phyloP scores from a whole-genome alignment of 2,113 vertebrate species.

The Sapayoa aenigma region DNA sequence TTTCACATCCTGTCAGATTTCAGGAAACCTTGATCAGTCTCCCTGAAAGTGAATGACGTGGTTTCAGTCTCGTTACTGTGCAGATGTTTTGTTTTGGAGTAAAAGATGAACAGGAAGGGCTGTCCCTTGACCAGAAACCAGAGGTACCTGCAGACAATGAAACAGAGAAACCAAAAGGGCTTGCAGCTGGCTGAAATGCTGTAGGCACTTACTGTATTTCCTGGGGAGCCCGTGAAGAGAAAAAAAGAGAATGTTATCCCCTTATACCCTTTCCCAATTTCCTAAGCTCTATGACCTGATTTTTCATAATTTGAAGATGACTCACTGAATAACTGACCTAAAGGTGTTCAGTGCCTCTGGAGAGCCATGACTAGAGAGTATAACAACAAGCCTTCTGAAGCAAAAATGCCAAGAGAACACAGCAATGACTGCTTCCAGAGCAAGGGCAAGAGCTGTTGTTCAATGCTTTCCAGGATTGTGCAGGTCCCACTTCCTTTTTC shows the following conservation, averaged over 20 bases:
- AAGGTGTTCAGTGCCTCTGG: background rate
- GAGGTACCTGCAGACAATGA: background rate
- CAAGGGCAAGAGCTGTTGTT: background rate
- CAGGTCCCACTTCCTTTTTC: background rate
- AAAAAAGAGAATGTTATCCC: background rate
- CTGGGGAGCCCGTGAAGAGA: background rate
- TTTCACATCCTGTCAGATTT: constrained; percentile 26
- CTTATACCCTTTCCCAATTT: background rate
- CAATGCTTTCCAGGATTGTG: background rate
- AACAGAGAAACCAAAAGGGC: background rate
- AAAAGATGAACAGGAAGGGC: background rate
- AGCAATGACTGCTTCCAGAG: background rate
- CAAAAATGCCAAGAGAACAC: background rate
- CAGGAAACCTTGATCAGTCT: background rate
- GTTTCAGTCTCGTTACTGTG: background rate
- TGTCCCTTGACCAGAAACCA: background rate
- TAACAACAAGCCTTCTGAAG: background rate
- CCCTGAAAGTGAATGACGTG: background rate
- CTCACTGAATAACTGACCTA: background rate
- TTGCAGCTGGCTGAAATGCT: background rate
- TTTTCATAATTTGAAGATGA: background rate
- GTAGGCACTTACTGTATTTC: background rate
- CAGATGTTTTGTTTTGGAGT: background rate
- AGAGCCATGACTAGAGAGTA: background rate
- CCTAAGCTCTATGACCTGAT: background rate